Conservation (phyloP, 2,797 vertebrate genomes). For the Streptopelia turtur region DNA sequence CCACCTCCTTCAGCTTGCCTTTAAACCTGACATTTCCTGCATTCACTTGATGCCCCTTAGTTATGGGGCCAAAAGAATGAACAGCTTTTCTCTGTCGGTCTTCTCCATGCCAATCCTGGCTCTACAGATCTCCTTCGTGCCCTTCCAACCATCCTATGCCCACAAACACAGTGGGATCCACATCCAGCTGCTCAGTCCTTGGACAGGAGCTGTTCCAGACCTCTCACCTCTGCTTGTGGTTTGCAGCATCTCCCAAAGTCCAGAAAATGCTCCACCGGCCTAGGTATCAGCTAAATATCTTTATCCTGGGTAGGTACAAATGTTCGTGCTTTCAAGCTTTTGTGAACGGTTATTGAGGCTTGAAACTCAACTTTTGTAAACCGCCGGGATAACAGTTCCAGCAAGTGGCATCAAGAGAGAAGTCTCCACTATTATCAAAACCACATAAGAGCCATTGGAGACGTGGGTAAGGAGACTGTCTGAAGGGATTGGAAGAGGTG, state of each 20-base stretch:
- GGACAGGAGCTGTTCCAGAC: neutral
- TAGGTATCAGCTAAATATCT: neutral
- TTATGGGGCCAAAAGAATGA: neutral
- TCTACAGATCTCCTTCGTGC: neutral
- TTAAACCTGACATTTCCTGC: neutral
- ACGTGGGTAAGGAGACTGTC: neutral
- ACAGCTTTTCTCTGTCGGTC: neutral
- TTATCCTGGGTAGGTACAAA: neutral
- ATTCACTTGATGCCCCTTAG: neutral
- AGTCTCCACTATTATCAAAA: neutral
- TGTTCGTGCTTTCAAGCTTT: neutral
- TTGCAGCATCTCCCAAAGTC: neutral
- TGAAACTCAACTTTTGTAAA: neutral
- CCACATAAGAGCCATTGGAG: neutral
- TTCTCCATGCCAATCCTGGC: neutral
- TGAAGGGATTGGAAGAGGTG: neutral
- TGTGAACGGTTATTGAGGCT: neutral
- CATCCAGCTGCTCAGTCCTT: neutral
- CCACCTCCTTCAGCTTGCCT: neutral
- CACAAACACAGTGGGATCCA: neutral
- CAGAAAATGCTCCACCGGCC: neutral
- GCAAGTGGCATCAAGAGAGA: neutral
- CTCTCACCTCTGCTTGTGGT: neutral
- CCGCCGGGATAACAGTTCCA: neutral
- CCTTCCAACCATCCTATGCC: neutral